Evolutionary conservation across 2,888 invertebrate genomes (phyloP), one percentile per base, ranked within the genome.

Genomic region (Coleophora deauratella): DNA sequence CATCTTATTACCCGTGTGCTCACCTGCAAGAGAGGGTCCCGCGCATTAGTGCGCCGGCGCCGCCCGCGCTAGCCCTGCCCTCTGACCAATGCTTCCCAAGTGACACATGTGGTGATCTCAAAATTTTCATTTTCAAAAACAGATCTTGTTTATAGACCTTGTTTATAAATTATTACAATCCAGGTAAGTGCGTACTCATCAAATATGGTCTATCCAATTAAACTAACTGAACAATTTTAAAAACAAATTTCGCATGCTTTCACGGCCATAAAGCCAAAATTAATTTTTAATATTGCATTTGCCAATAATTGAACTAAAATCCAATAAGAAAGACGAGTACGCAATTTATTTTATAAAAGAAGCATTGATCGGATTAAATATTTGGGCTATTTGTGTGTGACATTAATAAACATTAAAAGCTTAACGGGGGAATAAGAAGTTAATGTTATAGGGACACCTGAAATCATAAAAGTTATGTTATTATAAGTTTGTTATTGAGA

Each of bases 1-100:
- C 89, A 95, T 90, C 88, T 92, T 92, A 88, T 91, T 90, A 74
- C 90, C 88, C 86, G 90, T 89, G 82, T 90, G 88, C 80, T 89
- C 89, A 88, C 89, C 93, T 93, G 92, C 66, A 85, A 85, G 79
- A 81, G 77, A 82, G 72, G 75, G 80, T 78, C 82, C 76, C 79
- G 77, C 77, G 76, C 72, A 80, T 84, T 81, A 81, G 70, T 66
- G 76, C 79, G 78, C 80, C 78, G 80, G 77, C 79, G 79, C 72
- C 79, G 76, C 66, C 73, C 78, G 73, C 75, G 63, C 62, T 46
- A 42, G 52, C 55, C 61, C 51, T 59, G 66, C 62, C 64, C 51
- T 65, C 77, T 80, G 79, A 78, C 73, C 80, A 82, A 57, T 78
- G 76, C 81, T 62, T 53, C 49, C 44, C 21, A 15, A 34, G 9